phyloP scores from a whole-genome alignment of 2,888 invertebrate species.

The Crossocerus cetratus region DNA sequence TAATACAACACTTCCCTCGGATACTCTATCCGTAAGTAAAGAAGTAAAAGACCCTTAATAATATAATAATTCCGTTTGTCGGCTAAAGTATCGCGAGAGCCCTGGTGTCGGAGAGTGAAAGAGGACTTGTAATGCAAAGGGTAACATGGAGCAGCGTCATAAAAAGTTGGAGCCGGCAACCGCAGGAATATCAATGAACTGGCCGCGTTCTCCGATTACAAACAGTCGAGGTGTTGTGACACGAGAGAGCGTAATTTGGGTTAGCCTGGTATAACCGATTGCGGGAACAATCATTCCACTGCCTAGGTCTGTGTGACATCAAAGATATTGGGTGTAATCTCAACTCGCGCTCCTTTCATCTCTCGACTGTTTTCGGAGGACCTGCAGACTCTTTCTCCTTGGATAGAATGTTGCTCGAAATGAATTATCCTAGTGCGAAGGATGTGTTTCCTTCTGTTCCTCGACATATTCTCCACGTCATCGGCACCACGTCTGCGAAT shows the following conservation, averaged over 20 bases:
- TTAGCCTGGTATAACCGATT: conserved; percentile 38
- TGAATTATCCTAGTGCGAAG: not conserved
- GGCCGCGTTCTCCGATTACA: conserved; percentile 63
- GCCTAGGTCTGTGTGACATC: conserved; percentile 9
- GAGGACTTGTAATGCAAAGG: conserved; percentile 40
- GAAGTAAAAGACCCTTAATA: too few relatives aligned
- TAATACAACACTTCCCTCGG: conserved; percentile 26
- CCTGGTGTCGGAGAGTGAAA: not conserved
- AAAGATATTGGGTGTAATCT: conserved; percentile 11
- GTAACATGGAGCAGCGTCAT: conserved; percentile 30
- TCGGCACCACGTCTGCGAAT: conserved; percentile 37
- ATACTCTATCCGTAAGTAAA: too few relatives aligned
- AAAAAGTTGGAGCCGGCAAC: conserved; percentile 56
- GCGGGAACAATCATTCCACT: conserved; percentile 32
- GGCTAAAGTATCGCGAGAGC: not conserved
- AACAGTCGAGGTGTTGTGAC: conserved; percentile 47
- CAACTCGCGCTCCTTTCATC: conserved; percentile 23
- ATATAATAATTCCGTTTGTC: not conserved
- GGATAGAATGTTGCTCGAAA: not conserved
- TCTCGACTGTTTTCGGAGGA: conserved; percentile 15
- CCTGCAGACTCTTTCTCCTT: conserved; percentile 19
- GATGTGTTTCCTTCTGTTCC: conserved; percentile 30
- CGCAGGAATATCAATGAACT: conserved; percentile 68
- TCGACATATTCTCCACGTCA: conserved; percentile 27
- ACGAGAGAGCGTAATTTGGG: conserved; percentile 57